phyloP scores from a whole-genome alignment of 2,113 vertebrate species.

The Azemiops feae region DNA sequence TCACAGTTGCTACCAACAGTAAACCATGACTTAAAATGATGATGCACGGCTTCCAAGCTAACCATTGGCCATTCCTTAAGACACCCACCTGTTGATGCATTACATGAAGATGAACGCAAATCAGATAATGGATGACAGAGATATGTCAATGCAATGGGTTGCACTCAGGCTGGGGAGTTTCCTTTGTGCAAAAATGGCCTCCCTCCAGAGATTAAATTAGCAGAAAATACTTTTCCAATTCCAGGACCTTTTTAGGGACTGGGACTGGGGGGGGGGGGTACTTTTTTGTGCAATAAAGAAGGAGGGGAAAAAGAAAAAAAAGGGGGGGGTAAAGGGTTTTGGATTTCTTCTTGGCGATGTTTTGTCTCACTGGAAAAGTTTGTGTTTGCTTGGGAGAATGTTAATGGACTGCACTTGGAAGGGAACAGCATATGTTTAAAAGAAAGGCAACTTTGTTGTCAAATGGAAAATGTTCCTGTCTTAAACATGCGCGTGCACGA shows the following conservation, averaged over 20 bases:
- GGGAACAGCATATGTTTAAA: slow-evolving; percentile 9
- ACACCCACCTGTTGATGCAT: neutral
- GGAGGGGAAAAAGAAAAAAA: neutral
- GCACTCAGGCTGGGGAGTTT: neutral
- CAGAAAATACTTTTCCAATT: neutral
- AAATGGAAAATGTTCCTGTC: slow-evolving; percentile 24
- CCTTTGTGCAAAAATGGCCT: too few relatives aligned
- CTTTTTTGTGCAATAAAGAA: neutral
- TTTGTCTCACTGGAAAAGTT: neutral
- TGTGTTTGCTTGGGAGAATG: slow-evolving; percentile 17
- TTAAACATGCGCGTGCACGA: neutral
- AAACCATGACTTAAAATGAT: neutral
- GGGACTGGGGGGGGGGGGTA: neutral
- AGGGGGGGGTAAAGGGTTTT: neutral
- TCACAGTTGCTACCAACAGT: neutral
- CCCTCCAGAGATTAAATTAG: neutral
- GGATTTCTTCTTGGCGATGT: neutral
- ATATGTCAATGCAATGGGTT: neutral
- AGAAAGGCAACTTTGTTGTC: slow-evolving; percentile 30
- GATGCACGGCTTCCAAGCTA: neutral
- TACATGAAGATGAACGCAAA: too few relatives aligned
- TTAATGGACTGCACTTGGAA: slow-evolving; percentile 17
- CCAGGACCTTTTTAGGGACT: neutral
- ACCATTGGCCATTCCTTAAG: neutral
- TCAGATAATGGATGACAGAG: too few relatives aligned